Evolutionary conservation across 2,888 invertebrate genomes (phyloP).

Genomic region (Hydrotaea cyrtoneurina): DNA sequence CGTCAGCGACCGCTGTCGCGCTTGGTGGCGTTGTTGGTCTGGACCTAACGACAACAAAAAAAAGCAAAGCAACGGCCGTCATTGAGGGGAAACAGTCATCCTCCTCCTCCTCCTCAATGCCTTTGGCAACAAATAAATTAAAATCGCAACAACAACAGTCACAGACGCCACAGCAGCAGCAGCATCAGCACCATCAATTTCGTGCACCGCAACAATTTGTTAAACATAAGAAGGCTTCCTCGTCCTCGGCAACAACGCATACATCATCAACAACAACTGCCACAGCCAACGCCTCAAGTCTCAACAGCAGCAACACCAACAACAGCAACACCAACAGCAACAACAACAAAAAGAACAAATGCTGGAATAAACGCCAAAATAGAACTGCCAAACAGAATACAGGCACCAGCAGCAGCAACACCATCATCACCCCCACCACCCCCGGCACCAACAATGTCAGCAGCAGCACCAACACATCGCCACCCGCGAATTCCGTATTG

Average conservation of each 20-base stretch:
- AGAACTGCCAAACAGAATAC: conserved; percentile 74
- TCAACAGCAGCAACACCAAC: conserved; percentile 62
- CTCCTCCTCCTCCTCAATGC: conserved; percentile 43
- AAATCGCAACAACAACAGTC: conserved; percentile 70
- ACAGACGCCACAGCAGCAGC: conserved; percentile 66
- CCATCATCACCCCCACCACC: conserved; percentile 65
- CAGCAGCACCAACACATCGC: conserved; percentile 61
- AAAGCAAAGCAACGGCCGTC: conserved; percentile 39
- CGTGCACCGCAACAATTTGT: conserved; percentile 79
- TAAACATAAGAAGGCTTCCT: conserved; percentile 70
- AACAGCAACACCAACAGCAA: conserved; percentile 59
- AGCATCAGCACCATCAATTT: conserved; percentile 76
- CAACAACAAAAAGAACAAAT: conserved; percentile 74
- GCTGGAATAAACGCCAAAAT: conserved; percentile 79
- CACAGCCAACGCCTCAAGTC: conserved; percentile 65
- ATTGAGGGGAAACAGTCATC: conserved; percentile 40
- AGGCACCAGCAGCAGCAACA: background rate
- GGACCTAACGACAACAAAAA: conserved; percentile 34
- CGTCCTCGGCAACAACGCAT: conserved; percentile 22
- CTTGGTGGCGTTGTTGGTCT: background rate
- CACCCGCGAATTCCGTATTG: conserved; percentile 65
- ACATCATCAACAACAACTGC: conserved; percentile 61
- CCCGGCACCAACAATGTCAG: conserved; percentile 53
- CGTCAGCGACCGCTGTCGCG: background rate
- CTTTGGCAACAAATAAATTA: conserved; percentile 69